phyloP scores from a whole-genome alignment of 2,113 vertebrate species.

The Cyprinodon variegatus region DNA sequence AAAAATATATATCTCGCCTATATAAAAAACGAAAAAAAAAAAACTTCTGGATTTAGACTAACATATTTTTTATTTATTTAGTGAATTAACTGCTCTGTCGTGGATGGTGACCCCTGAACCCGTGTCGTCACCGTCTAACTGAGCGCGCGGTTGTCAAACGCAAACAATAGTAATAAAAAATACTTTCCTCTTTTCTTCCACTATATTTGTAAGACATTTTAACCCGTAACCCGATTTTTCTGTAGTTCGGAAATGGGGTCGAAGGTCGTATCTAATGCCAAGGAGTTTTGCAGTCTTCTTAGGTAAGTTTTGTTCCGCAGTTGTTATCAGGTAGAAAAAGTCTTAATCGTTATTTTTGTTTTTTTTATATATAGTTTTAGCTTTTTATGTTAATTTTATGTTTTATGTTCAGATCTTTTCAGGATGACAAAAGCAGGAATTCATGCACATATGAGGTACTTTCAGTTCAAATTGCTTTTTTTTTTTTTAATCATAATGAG shows the following conservation, averaged over 20 bases:
- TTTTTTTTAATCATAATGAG: not conserved
- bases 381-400: not conserved
- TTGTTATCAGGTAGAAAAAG: not conserved
- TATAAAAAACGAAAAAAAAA: not conserved
- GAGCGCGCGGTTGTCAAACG: conserved; percentile 67
- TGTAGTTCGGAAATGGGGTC: conserved; percentile 45
- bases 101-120: conserved; percentile 38
- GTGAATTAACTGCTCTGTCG: not conserved
- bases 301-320: conserved; percentile 54
- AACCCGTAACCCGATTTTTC: accelerated
- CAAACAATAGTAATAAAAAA: not conserved
- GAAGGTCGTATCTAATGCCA: conserved; percentile 42
- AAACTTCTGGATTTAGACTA: not conserved
- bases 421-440: conserved; percentile 24
- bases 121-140: conserved; percentile 24
- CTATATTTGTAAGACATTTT: not conserved
- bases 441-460: conserved; percentile 52
- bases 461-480: not conserved
- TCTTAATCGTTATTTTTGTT: not conserved
- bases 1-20: accelerated
- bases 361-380: not conserved
- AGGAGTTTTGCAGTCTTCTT: conserved; percentile 56
- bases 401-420: conserved; percentile 37
- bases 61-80: not conserved
- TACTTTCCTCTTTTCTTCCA: not conserved